Percentiles rank a stretch among this genome's conserved stretches.
phyloP scores from a whole-genome alignment of 2,888 invertebrate species.

The Xestobium rufovillosum region DNA sequence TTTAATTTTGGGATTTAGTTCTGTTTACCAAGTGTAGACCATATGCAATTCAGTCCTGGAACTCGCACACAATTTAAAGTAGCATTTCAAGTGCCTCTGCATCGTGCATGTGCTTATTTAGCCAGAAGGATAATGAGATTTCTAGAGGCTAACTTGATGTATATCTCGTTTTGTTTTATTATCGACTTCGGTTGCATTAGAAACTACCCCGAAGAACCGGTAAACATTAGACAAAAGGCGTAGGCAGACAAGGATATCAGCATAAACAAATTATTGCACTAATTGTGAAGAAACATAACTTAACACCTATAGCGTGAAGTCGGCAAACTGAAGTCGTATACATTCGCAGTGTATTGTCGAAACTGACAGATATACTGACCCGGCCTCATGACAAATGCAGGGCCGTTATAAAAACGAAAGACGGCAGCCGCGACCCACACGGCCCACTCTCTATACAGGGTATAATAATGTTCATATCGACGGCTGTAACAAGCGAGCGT shows the following conservation, averaged over 20 bases:
- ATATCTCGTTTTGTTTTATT: too few species aligned
- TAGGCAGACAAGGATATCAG: constrained; percentile 28
- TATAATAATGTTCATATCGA: constrained; percentile 36
- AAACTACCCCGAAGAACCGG: too few species aligned
- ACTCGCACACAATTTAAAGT: too few species aligned
- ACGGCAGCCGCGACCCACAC: constrained; percentile 37
- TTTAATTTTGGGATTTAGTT: too few species aligned
- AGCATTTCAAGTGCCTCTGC: too few species aligned
- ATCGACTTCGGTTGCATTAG: too few species aligned
- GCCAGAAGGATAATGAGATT: too few species aligned
- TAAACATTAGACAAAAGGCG: constrained; percentile 22
- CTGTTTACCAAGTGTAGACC: too few species aligned
- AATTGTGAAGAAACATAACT: constrained; percentile 40
- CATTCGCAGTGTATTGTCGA: constrained; percentile 35
- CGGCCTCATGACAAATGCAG: constrained; percentile 37
- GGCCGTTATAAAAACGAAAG: constrained; percentile 33
- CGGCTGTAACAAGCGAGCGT: constrained; percentile 30
- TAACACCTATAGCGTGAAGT: constrained; percentile 39
- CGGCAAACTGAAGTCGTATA: constrained; percentile 33
- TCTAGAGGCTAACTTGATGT: too few species aligned
- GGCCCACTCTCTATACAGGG: constrained; percentile 26
- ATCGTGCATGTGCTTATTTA: too few species aligned
- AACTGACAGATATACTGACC: constrained; percentile 39
- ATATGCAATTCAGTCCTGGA: too few species aligned
- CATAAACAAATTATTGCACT: constrained; percentile 39